phyloP scores from a whole-genome alignment of 2,113 vertebrate genomes.

The Vicugna pacos region DNA sequence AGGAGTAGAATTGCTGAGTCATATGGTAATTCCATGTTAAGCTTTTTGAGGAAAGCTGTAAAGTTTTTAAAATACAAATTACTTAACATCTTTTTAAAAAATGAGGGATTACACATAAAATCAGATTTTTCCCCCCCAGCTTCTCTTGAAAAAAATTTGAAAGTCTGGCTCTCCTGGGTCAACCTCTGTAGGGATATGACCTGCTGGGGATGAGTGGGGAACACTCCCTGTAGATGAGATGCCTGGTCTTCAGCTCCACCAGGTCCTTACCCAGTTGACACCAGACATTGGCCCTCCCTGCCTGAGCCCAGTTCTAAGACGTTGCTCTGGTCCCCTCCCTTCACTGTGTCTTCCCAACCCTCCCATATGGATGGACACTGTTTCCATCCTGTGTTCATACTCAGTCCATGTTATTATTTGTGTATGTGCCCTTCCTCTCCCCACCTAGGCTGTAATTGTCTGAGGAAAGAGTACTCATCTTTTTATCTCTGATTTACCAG shows the following conservation, averaged over 20 bases:
- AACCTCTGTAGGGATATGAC: background rate
- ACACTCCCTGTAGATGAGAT: too few species aligned
- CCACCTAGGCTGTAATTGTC: background rate
- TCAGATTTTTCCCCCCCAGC: background rate
- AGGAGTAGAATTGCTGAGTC: background rate
- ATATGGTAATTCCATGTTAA: background rate
- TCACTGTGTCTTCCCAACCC: background rate
- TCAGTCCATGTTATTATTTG: rapidly evolving
- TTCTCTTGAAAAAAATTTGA: background rate
- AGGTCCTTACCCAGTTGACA: background rate
- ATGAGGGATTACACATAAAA: background rate
- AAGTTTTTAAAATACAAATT: conserved; percentile 29
- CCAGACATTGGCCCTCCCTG: background rate
- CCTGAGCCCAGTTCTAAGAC: background rate
- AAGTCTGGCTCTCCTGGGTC: background rate
- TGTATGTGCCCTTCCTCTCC: background rate
- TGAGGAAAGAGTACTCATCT: background rate
- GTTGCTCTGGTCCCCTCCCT: background rate
- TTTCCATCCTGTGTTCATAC: background rate
- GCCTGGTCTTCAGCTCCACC: background rate
- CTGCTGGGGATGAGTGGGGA: background rate
- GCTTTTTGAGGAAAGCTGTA: background rate
- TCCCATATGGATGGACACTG: rapidly evolving
- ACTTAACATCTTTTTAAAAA: background rate
- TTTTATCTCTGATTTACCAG: background rate